phyloP scores from a whole-genome alignment of 2,113 vertebrate species.

The Cheirogaleus medius region DNA sequence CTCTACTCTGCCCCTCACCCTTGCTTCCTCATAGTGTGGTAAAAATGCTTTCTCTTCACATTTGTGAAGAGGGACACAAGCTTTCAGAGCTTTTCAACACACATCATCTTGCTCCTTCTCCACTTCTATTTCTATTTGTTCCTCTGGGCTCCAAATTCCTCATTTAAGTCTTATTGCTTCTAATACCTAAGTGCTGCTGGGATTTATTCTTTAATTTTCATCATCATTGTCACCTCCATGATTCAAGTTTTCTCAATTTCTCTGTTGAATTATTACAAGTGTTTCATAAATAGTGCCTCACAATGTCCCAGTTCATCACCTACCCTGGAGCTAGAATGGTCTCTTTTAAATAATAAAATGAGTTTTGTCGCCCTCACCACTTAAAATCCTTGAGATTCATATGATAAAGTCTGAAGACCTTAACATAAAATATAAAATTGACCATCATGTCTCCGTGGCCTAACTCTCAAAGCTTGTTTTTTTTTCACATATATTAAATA shows the following conservation, averaged over 20 bases:
- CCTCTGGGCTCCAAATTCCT: background rate
- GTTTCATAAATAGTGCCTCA: background rate
- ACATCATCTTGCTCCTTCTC: fast-evolving
- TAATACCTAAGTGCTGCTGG: background rate
- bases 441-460: background rate
- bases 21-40: background rate
- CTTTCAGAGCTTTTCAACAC: background rate
- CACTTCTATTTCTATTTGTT: background rate
- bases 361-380: background rate
- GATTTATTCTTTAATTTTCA: background rate
- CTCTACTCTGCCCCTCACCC: fast-evolving
- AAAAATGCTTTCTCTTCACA: background rate
- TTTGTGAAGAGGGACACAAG: background rate
- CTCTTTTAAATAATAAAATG: background rate
- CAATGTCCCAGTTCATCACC: background rate
- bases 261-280: background rate
- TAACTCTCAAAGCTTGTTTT: background rate
- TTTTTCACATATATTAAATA: background rate
- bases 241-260: background rate
- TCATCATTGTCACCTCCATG: background rate
- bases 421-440: background rate
- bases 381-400: background rate
- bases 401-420: background rate
- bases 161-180: background rate
- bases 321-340: background rate